Evolutionary conservation across 2,888 invertebrate genomes (phyloP).

Genomic region (Octodonta nipae): DNA sequence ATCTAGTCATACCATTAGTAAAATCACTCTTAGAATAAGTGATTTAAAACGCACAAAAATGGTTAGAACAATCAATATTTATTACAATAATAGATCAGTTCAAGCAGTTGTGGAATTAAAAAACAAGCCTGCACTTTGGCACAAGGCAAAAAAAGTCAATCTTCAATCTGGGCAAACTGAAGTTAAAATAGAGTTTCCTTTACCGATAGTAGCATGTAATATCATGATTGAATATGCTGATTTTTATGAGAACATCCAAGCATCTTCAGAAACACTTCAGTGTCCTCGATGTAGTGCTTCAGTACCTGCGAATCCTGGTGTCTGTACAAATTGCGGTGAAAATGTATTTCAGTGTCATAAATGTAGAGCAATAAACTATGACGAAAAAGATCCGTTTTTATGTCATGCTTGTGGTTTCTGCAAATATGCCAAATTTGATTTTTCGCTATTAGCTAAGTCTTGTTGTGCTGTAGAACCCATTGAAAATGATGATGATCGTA

Average conservation of each 20-base stretch:
- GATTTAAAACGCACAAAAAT: conserved; percentile 94
- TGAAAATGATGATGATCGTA: conserved; percentile 90
- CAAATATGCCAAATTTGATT: conserved; percentile 98
- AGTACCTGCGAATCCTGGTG: conserved; percentile 93
- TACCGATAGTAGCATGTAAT: conserved; percentile 95
- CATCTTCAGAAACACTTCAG: conserved; percentile 67
- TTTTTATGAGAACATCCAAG: conserved; percentile 90
- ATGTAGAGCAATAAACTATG: conserved; percentile 95
- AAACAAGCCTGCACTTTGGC: conserved; percentile 91
- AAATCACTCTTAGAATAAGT: conserved; percentile 81
- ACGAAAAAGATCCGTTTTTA: conserved; percentile 96
- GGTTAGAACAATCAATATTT: conserved; percentile 90
- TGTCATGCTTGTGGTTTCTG: conserved; percentile 98
- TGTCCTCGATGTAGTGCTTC: conserved; percentile 72
- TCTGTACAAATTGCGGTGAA: conserved; percentile 93
- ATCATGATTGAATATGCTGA: conserved; percentile 97
- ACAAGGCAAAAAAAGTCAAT: conserved; percentile 85
- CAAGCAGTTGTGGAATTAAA: conserved; percentile 95
- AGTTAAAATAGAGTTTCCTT: conserved; percentile 89
- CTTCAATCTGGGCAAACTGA: conserved; percentile 86
- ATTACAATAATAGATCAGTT: conserved; percentile 90
- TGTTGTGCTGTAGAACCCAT: conserved; percentile 96
- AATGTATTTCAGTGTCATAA: conserved; percentile 99
- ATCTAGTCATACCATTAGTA: conserved; percentile 88
- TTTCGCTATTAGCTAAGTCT: conserved; percentile 77